Evolutionary conservation across 1,140 invertebrate species (phyloP).

Genomic region (Sarcophaga bullata): DNA sequence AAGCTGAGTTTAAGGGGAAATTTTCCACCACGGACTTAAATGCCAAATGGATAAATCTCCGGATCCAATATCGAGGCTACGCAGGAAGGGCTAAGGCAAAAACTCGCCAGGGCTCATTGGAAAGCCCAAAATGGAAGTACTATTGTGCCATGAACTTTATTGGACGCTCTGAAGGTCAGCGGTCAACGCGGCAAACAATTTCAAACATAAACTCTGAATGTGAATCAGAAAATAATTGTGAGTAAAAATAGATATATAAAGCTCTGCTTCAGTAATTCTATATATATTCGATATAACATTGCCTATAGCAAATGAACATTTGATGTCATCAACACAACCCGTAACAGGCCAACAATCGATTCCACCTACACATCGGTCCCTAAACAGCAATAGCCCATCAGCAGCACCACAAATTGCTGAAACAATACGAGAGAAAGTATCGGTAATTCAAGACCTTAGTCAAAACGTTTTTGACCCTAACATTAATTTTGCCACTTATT

Average conservation of each 20-base stretch:
- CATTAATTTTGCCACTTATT: not conserved
- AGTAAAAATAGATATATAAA: not conserved
- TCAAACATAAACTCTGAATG: not conserved
- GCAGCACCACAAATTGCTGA: not conserved
- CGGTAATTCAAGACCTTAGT: not conserved
- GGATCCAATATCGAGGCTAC: not conserved
- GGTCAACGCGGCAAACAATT: not conserved
- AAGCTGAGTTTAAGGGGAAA: not conserved
- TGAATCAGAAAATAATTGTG: not conserved
- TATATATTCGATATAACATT: no score
- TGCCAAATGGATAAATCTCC: not conserved
- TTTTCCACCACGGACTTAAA: not conserved
- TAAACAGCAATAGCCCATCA: not conserved
- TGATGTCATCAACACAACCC: no score
- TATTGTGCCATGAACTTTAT: not conserved
- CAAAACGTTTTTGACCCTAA: not conserved
- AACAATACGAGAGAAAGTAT: not conserved
- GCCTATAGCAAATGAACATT: no score
- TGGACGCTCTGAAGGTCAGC: not conserved
- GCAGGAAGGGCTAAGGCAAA: not conserved
- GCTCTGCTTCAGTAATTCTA: no score
- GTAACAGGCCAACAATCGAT: not conserved
- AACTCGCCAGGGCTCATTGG: not conserved
- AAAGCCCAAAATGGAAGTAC: constrained; percentile 13
- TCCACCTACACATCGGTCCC: not conserved